These are phyloP conservation scores for Eidolon dupreanum DNA, from an alignment of 2,797 vertebrate species.

Conservation along the genomic window DNA sequence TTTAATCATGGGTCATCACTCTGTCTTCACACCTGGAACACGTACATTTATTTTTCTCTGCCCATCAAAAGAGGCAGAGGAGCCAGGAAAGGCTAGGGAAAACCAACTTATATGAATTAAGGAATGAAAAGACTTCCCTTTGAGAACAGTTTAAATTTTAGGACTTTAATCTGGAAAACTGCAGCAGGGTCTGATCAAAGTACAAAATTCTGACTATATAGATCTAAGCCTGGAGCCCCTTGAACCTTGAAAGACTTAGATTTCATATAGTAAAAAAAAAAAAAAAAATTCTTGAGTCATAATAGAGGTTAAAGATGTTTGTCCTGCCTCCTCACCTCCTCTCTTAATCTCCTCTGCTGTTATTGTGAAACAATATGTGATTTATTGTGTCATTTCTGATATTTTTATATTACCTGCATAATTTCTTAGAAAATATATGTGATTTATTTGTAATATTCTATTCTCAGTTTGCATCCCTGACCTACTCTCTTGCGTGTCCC, in stretches of 20 bases:
- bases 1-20: constrained; percentile 58
- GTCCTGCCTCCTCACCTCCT: not conserved
- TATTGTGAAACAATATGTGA: not conserved
- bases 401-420: not conserved
- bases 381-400: not conserved
- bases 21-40: constrained; percentile 62
- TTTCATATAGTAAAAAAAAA: not conserved
- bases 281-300: not conserved
- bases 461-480: not conserved
- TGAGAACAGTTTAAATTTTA: constrained; percentile 11
- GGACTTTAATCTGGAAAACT: not conserved
- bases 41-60: constrained; percentile 11
- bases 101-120: not conserved
- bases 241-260: not conserved
- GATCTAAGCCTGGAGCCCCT: not conserved
- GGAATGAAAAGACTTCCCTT: not conserved
- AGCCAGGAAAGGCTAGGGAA: not conserved
- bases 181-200: not conserved
- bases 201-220: not conserved
- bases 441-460: not conserved
- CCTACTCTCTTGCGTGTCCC: not conserved
- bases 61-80: constrained; percentile 28
- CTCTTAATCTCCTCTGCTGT: not conserved
- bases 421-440: not conserved
- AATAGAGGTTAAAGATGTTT: not conserved